Evolutionary conservation across 2,797 vertebrate species (phyloP).

Genomic region (Sebastes nivosus): DNA sequence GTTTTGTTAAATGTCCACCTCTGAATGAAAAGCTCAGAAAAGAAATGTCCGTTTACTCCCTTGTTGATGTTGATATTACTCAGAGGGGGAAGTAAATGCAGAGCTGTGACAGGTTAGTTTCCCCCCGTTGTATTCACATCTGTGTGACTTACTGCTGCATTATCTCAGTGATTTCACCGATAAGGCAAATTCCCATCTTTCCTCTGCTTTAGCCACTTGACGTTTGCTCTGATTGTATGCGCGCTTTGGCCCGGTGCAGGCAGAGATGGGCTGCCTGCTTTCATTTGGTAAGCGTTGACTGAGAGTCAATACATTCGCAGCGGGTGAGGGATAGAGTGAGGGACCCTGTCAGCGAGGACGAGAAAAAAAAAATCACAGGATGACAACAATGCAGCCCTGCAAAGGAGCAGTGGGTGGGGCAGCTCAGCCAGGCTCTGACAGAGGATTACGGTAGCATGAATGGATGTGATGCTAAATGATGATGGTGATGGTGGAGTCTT

Average conservation of each 20-base stretch:
- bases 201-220: conserved; percentile 54
- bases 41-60: conserved; percentile 2
- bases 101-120: conserved; percentile 44
- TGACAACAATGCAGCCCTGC: conserved; percentile 33
- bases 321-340: conserved; percentile 66
- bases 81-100: conserved; percentile 12
- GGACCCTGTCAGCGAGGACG: conserved; percentile 44
- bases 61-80: conserved; percentile 23
- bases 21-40: background rate
- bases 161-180: conserved; percentile 56
- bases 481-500: conserved; percentile 18
- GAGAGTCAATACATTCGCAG: conserved; percentile 68
- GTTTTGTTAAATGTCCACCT: conserved; percentile 8
- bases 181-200: conserved; percentile 57
- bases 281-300: conserved; percentile 75
- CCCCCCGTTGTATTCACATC: conserved; percentile 20
- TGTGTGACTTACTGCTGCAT: conserved; percentile 40
- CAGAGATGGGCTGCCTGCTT: conserved; percentile 71
- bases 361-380: conserved; percentile 2
- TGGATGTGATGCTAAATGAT: conserved; percentile 43
- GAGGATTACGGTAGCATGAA: conserved; percentile 28
- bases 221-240: conserved; percentile 63
- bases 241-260: conserved; percentile 21
- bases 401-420: conserved; percentile 43
- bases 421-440: background rate